A percentile compares a stretch with the other conserved stretches of the same genome.
Conservation (phyloP, 2,888 invertebrate genomes). For the Ophion obscuratus region DNA sequence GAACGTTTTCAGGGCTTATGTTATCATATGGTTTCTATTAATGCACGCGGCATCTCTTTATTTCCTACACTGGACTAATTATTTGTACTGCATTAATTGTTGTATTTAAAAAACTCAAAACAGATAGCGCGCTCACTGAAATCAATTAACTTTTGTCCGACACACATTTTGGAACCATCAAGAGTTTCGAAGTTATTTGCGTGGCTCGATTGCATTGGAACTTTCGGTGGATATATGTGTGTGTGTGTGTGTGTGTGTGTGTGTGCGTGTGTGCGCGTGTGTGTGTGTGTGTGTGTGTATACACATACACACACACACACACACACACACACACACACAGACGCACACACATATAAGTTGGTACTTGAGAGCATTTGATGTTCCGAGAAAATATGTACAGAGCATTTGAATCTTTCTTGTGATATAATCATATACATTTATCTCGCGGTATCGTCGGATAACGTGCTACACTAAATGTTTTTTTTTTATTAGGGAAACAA, state of each 20-base stretch:
- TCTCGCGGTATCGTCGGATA: constrained; percentile 75
- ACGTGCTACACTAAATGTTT: constrained; percentile 77
- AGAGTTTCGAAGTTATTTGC: neutral
- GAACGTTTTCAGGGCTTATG: neutral
- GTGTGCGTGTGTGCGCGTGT: too few species aligned
- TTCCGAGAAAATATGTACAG: constrained; percentile 81
- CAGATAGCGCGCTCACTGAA: too few species aligned
- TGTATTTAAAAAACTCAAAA: neutral
- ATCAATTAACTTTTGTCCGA: too few species aligned
- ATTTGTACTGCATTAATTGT: neutral
- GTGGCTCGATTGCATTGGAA: neutral
- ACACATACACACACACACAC: constrained; percentile 45
- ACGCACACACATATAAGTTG: constrained; percentile 60
- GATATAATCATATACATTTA: constrained; percentile 83
- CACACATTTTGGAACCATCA: neutral
- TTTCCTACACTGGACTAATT: neutral
- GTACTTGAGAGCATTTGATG: constrained; percentile 79
- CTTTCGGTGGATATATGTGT: constrained; percentile 43
- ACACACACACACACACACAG: constrained; percentile 4
- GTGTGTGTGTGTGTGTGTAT: too few species aligned
- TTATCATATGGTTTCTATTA: neutral
- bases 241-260: too few species aligned
- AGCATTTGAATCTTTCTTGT: constrained; percentile 84
- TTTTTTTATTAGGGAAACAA: constrained; percentile 72
- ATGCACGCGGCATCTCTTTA: neutral